Conservation (phyloP, 2,113 vertebrate species). For the Strigops habroptila region DNA sequence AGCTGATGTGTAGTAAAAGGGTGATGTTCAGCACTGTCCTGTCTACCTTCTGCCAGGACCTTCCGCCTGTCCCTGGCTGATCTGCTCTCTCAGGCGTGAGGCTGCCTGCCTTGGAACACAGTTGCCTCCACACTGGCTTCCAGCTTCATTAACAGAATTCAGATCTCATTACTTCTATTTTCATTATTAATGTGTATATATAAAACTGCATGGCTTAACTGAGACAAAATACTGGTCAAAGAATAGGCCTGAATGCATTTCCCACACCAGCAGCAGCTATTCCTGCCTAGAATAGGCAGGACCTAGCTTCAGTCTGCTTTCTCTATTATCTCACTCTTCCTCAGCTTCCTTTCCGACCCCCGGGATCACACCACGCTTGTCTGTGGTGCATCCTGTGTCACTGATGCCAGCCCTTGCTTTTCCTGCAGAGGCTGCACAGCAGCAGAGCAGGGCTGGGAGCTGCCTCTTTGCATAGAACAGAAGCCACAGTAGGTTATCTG, state of each 20-base stretch:
- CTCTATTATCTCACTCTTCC: not conserved
- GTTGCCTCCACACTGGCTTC: not conserved
- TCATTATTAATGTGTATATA: not conserved
- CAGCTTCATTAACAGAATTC: not conserved
- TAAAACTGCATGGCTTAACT: not conserved
- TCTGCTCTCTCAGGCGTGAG: not conserved
- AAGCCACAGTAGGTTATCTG: not conserved
- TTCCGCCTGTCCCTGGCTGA: not conserved
- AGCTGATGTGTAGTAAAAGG: not conserved
- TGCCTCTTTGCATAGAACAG: not conserved
- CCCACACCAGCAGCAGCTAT: not conserved
- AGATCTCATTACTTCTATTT: not conserved
- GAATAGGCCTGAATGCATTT: not conserved
- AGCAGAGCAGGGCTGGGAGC: not conserved
- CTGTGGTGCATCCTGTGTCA: not conserved
- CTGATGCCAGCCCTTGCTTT: not conserved
- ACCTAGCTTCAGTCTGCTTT: not conserved
- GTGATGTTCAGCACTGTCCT: not conserved
- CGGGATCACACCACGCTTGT: not conserved
- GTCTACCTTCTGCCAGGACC: not conserved
- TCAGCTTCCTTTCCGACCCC: not conserved
- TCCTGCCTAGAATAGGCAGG: not conserved
- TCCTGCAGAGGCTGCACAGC: not conserved
- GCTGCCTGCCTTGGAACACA: not conserved
- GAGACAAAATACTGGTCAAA: not conserved